These are phyloP conservation scores for Dasypolia templi DNA, from an alignment of 2,888 invertebrate species.

Conservation along the genomic window DNA sequence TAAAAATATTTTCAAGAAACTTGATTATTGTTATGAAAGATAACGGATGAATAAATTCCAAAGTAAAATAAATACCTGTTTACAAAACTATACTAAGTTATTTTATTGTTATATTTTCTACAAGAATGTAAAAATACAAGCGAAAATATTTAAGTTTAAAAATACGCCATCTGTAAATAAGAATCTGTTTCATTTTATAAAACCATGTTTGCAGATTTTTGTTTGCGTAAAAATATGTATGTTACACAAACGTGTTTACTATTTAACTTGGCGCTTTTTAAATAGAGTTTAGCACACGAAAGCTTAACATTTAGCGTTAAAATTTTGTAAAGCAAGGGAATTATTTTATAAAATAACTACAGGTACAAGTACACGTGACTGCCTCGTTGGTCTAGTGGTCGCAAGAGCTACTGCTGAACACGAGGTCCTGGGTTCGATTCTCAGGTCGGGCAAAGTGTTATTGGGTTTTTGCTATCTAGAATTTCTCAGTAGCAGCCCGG, in stretches of 20 bases:
- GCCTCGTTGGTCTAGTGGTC: no score
- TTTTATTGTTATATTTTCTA: neutral
- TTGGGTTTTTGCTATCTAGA: no score
- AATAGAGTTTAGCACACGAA: conserved; percentile 22
- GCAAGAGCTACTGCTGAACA: no score
- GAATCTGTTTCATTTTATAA: conserved; percentile 12
- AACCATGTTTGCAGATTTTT: conserved; percentile 21
- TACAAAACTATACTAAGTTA: no score
- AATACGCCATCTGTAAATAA: conserved; percentile 15
- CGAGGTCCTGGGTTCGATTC: no score
- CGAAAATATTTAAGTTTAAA: conserved; percentile 9
- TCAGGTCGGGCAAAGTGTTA: no score
- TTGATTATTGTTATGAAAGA: neutral
- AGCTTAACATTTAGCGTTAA: conserved; percentile 8
- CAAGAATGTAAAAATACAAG: neutral
- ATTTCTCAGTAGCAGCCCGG: no score
- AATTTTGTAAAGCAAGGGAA: conserved; percentile 15
- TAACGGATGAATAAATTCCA: neutral
- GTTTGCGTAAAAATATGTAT: conserved; percentile 16
- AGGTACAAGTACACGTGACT: no score
- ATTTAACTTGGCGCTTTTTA: conserved; percentile 32
- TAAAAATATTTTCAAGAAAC: no score
- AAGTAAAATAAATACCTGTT: neutral
- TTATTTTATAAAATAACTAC: conserved; percentile 1
- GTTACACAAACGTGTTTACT: conserved; percentile 12